Evolutionary conservation across 2,113 vertebrate species (phyloP), one percentile per base, ranked within the genome.

Genomic region (Bubo bubo): DNA sequence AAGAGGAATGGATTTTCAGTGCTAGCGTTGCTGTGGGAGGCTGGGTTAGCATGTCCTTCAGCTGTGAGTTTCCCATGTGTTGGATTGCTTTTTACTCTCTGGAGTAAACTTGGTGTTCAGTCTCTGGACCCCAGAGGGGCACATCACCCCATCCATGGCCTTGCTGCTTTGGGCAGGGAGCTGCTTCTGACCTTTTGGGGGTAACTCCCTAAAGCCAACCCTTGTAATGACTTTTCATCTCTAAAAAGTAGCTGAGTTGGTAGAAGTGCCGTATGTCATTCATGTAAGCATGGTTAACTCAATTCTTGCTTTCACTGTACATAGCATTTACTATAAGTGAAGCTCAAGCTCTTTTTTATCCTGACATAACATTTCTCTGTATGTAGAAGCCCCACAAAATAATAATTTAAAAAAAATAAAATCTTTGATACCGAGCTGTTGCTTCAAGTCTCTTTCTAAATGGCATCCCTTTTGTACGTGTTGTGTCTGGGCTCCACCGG

Each of bases 401-500:
- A 45, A 58, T 22, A 2, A 23, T 80, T 80, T 19, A 32, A 81
- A 27, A 35, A 4, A 43, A 8, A 30, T 27, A 27, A 3, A 14
- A 30, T 62, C 27, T 39, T 60, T 84, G 92, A 26, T 49, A 52
- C 24, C 5, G 28, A 81, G 74, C 84, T 86, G 81, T 60, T 79
- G 53, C 90, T 95, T 30, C 10, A 8, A 71, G 64, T 50, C 60
- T 68, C 41, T 91, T 90, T 83, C 67, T 91, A n/a, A 41, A 0
- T 22, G 68, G 11, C 47, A 14, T 90, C 88, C 72, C 75, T 84
- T 50, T 72, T 58, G 92, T 95, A n/a, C 32, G 12, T 94, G 35
- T 95, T 97, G 93, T 95, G 95, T 97, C 94, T 97, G 90, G 89
- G 76, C 90, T 97, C 45, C 58, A 14, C 79, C 12, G 14, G 64